Evolutionary conservation across 2,797 vertebrate species (phyloP).

Genomic region (Tamandua tetradactyla): DNA sequence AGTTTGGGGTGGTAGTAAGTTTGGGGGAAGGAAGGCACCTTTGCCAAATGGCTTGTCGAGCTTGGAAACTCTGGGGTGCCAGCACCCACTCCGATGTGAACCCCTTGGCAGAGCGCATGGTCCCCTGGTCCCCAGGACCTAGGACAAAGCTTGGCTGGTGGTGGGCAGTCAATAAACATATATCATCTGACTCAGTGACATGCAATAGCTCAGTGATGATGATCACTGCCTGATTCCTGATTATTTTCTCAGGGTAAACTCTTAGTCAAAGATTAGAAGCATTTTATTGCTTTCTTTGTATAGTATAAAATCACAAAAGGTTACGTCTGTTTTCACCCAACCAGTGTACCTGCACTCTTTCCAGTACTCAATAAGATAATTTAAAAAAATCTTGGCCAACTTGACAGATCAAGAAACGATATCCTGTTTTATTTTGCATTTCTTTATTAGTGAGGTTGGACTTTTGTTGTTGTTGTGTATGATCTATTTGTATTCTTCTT

Average conservation of each 20-base stretch:
- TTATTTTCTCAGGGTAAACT: not conserved
- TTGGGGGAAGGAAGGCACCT: not conserved
- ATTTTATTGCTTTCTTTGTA: not conserved
- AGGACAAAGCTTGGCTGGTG: not conserved
- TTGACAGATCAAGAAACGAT: not conserved
- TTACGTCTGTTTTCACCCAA: not conserved
- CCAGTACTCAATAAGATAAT: not conserved
- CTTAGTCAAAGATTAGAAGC: not conserved
- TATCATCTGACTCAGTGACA: not conserved
- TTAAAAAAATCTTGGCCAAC: not conserved
- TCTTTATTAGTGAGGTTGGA: not conserved
- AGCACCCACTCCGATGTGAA: rapidly evolving
- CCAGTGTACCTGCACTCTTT: not conserved
- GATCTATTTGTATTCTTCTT: not conserved
- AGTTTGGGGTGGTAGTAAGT: not conserved
- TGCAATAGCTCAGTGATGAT: not conserved
- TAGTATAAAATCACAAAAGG: not conserved
- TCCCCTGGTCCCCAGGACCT: not conserved
- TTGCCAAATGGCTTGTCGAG: not conserved
- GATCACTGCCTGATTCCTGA: not conserved
- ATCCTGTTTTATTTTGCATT: not conserved
- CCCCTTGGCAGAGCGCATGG: not conserved
- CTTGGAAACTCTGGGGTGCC: not conserved
- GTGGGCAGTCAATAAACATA: not conserved
- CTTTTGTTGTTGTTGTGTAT: not conserved